A percentile compares a stretch with the other conserved stretches of the same genome.
These are phyloP conservation scores for Lagodon rhomboides DNA, from an alignment of 2,797 vertebrate genomes.

Conservation along the genomic window DNA sequence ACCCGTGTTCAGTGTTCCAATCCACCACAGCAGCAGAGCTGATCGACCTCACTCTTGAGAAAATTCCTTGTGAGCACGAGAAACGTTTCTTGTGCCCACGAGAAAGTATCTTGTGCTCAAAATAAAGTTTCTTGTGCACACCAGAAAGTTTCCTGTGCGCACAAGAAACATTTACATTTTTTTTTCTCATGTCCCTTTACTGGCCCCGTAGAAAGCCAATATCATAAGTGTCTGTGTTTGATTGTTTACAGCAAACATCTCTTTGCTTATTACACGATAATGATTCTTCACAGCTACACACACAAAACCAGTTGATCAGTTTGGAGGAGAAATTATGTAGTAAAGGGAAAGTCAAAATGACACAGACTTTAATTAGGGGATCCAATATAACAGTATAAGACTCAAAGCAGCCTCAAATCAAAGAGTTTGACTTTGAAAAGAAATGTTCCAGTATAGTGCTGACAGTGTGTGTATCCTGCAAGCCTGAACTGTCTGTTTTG, in stretches of 20 bases:
- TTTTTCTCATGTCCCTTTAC: too few relatives aligned
- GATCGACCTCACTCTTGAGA: too few relatives aligned
- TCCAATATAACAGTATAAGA: slow-evolving; percentile 10
- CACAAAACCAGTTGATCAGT: background rate
- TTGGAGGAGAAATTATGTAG: background rate
- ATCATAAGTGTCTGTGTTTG: too few relatives aligned
- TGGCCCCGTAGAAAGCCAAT: too few relatives aligned
- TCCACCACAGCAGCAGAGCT: too few relatives aligned
- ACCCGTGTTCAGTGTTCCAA: too few relatives aligned
- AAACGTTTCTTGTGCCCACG: too few relatives aligned
- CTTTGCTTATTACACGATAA: background rate
- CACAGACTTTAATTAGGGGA: background rate
- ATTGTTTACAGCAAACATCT: background rate
- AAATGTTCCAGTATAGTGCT: background rate
- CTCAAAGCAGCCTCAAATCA: slow-evolving; percentile 21
- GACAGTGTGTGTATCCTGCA: background rate
- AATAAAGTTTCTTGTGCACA: too few relatives aligned
- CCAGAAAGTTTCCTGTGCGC: too few relatives aligned
- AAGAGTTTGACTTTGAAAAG: slow-evolving; percentile 2
- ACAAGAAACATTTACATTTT: too few relatives aligned
- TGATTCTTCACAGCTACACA: background rate
- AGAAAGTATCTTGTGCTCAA: too few relatives aligned
- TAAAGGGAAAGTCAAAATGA: background rate
- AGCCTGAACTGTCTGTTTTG: slow-evolving; percentile 13
- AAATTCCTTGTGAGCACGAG: too few relatives aligned